A percentile compares a stretch with the other conserved stretches of the same genome.
Conservation (phyloP, 37 sponge, comb jelly and placozoan genomes). For the Hormiphora californensis region DNA sequence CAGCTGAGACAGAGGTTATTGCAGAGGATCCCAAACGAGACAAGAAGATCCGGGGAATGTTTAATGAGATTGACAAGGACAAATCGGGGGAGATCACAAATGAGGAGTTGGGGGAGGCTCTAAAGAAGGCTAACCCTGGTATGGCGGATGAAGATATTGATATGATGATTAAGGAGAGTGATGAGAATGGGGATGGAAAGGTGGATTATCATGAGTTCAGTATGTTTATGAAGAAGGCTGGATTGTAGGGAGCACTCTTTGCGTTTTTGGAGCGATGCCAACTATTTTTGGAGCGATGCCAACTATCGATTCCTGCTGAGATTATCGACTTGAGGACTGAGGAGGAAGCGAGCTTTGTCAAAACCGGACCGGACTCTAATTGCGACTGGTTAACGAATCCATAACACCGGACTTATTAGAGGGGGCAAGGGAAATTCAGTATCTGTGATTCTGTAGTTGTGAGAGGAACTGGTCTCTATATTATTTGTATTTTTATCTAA, state of each 20-base stretch:
- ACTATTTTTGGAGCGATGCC: too few species aligned
- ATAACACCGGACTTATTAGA: too few species aligned
- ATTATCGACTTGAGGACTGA: too few species aligned
- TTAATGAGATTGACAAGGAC: conserved; percentile 13
- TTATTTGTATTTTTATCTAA: too few species aligned
- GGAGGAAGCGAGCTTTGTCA: too few species aligned
- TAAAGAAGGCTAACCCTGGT: neutral
- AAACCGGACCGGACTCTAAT: too few species aligned
- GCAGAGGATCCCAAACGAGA: conserved; percentile 12
- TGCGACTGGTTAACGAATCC: too few species aligned
- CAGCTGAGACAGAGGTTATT: neutral
- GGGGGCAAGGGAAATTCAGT: too few species aligned
- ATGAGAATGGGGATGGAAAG: neutral
- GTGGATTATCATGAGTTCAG: conserved; percentile 19
- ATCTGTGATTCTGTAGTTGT: too few species aligned
- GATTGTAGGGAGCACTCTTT: neutral
- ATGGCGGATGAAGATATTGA: neutral
- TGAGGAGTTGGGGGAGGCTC: neutral
- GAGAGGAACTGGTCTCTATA: too few species aligned
- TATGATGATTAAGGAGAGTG: conserved; percentile 17
- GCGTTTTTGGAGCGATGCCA: too few species aligned
- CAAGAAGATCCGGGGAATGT: neutral
- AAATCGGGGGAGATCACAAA: neutral
- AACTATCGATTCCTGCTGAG: too few species aligned
- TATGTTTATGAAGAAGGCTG: neutral